Evolutionary conservation across 2,888 invertebrate genomes (phyloP), one percentile per base, ranked within the genome.

Genomic region (Diadegma fenestrale): DNA sequence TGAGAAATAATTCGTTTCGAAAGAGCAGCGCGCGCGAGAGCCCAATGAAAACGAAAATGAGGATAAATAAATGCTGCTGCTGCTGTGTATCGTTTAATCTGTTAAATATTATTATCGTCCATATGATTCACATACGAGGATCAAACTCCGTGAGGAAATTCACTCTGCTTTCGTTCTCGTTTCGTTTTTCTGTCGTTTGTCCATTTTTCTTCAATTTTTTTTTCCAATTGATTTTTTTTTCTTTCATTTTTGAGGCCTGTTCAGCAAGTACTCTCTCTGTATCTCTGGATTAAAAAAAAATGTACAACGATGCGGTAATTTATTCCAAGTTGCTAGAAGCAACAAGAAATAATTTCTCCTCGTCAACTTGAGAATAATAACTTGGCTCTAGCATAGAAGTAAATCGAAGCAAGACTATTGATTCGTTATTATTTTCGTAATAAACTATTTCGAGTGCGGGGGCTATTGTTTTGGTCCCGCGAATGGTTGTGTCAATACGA

Each of bases 11-110:
- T 69, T 8, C 43, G 14, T 54, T 58, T 58, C n/a, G 14, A 66
- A 63, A 61, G 58, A 71, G 61, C 8, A 7, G 54, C 26, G 22
- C 61, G 22, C 61, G 63, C 14, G 63, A 45, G 22, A 33, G 48
- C 7, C 54, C 33, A 37, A 37, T 63, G 43, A 37, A 33, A 48
- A 51, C 63, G n/a, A n/a, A n/a, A 64, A 76, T 75, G 22, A 58
- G 41, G 10, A 22, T 76, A 54, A 76, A 71, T 80, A 76, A 66
- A 68, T 79, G 82, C 86, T 86, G 84, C 86, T 86, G 37, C 7
- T 37, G 37, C n/a, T 37, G 75, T 75, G 79, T 84, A 81, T 83
- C 87, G 87, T 58, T 89, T 87, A 88, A 87, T 89, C 85, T 82
- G 88, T 33, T 33, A 6, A 33, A 33, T 33, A 4, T 33, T 33